Base-by-base conservation (phyloP, 1,140 invertebrate genomes). In the Atta texana region DNA sequence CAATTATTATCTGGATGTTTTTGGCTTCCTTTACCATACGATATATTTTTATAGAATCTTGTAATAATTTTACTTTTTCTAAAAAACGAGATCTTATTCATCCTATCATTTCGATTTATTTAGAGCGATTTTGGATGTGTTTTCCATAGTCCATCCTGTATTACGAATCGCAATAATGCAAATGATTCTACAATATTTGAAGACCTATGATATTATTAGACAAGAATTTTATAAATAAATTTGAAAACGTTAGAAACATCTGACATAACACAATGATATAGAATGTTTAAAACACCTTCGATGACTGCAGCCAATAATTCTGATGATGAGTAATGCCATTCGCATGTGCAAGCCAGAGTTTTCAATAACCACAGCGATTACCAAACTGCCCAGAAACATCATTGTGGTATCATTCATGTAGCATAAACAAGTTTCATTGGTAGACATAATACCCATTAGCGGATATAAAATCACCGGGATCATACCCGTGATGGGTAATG, bases 331-430 rank as follows among this genome's bases (percentile, higher is more conserved):
- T 24, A 97, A 90, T 6, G 97, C 97, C 3, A 97, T 94, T 87
- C 97, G 92, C 93, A 96, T 96, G 88, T 97, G 97, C 3, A 97
- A 92, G 51, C 96, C 95, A 39, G 96, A 96, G 68, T 96, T 95
- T 90, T 97, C 97, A 21, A 97, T 96, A 0, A 96, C 96, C 7
- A 97, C 94, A 3, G 97, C 97, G 39, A 97, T 95, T 3, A 97
- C 95, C 39, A 97, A 87, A 87, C 95, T 95, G 8, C 95, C 95
- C 59, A 96, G 89, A 85, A 96, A 97, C 94, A 97, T 96, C 95
- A 97, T 96, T 71, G 96, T 97, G 2, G 96, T 96, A 76, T 97
- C 96, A 93, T 96, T 96, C 94, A 97, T 95, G 78, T 96, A 96
- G 76, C 95, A 94, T 7, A 93, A 89, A 76, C 95, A 95, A 0